These are phyloP conservation scores for Chymomyza caudatula DNA, from an alignment of 2,888 invertebrate genomes.

Conservation along the genomic window DNA sequence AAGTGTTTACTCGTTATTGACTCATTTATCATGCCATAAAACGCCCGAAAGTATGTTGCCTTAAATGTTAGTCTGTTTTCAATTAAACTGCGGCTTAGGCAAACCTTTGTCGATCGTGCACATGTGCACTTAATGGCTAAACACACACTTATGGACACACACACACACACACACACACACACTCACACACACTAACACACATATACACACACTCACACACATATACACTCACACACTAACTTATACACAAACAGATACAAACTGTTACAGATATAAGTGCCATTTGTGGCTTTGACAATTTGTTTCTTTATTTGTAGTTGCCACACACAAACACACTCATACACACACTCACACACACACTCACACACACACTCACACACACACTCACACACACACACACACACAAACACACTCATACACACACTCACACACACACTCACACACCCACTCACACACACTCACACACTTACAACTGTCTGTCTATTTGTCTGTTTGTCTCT, in stretches of 20 bases:
- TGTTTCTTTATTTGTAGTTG: conserved; percentile 48
- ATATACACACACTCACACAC: conserved; percentile 17
- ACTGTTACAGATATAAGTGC: conserved; percentile 12
- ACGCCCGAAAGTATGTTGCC: conserved; percentile 62
- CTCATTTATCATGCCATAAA: conserved; percentile 53
- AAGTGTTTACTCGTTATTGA: conserved; percentile 65
- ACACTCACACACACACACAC: conserved; percentile 19
- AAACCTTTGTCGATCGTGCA: neutral
- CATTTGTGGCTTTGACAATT: conserved; percentile 42
- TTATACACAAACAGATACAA: conserved; percentile 7
- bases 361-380: conserved; percentile 18
- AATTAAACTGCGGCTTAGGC: conserved; percentile 42
- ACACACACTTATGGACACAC: conserved; percentile 26
- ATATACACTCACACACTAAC: conserved; percentile 11
- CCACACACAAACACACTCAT: no score
- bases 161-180: conserved; percentile 9
- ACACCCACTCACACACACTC: conserved; percentile 22
- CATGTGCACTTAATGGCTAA: conserved; percentile 63
- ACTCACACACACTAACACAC: conserved; percentile 25
- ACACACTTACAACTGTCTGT: neutral
- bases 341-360: conserved; percentile 30
- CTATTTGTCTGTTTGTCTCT: neutral
- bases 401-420: conserved; percentile 19
- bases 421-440: conserved; percentile 19
- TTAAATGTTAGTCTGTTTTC: conserved; percentile 42